Evolutionary conservation across 2,113 vertebrate genomes (phyloP), one percentile per base, ranked within the genome.

Genomic region (Megaleporinus macrocephalus): DNA sequence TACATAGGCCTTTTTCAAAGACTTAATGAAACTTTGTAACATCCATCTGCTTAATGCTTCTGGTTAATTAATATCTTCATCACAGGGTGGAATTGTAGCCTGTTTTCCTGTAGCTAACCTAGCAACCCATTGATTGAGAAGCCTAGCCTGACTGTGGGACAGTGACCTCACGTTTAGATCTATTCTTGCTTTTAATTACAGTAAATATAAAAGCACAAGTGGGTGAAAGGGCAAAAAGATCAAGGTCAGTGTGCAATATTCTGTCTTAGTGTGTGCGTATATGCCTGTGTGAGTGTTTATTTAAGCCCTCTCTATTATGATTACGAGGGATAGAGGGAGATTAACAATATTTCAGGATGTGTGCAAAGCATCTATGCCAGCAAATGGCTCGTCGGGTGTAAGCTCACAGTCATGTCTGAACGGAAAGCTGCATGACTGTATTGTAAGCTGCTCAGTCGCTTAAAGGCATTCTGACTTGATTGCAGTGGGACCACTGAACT

Each of bases 141-240:
- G 20, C 57, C 27, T 49, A 20, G 22, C n/a, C 27, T 20, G 30
- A 14, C 41, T 63, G 61, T 63, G 70, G 70, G 59, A 26, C 55
- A 33, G 66, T 71, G 53, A 63, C 41, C 68, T 80, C 27, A 80
- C 72, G 29, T 68, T 33, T 24, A 24, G 13, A 14, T 16, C 29
- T 29, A 27, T 76, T 66, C 41, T 85, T 73, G 76, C 20, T 78
- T 68, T 13, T 22, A 13, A 47, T 78, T 18, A 22, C 62, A 12
- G 13, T 18, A 66, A n/a, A 78, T 55, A 69, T 18, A 49, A 33
- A 66, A 24, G 63, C 49, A 2, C 12, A 62, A 59, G 27, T 85
- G 63, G 84, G 70, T 79, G 55, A 66, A 30, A 79, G 71, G 18
- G 55, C 78, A 63, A 84, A 85, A 88, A 83, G 47, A 30, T 12